Evolutionary conservation across 2,888 invertebrate species (phyloP), one percentile per base, ranked within the genome.

Genomic region (Drosophila stalkeri): DNA sequence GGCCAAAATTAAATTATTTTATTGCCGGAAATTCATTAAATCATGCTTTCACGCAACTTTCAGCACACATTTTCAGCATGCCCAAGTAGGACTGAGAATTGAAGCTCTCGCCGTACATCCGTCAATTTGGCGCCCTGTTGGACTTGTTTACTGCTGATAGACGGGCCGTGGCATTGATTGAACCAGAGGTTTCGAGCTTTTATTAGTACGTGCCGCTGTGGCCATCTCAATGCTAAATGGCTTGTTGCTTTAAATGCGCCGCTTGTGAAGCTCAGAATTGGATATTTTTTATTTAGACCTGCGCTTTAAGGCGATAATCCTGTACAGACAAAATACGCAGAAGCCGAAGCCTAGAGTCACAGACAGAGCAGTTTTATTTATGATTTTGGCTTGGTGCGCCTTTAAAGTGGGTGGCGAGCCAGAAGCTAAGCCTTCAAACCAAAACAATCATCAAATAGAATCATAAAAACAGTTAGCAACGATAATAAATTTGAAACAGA

Each of bases 1-100:
- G 81, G 77, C 77, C 60, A 64, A 84, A 88, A 88, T 89, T 84
- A 89, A 90, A 89, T 88, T 89, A 90, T 88, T 83, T 89, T 84
- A 90, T 90, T 81, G 78, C 86, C 89, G 89, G 86, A 80, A 90
- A 90, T 89, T 84, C 86, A 76, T 81, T 86, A 81, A 88, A 81
- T 86, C 89, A 77, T 75, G 77, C 69, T 86, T 81, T 81, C 65
- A 87, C 72, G 77, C 82, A 85, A 81, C 78, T 83, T 81, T 64
- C 72, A 68, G 71, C 60, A 70, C 54, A 83, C 70, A 83, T 68
- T 73, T 69, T 47, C 54, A 46, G 69, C 80, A 80, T 81, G 55
- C 70, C 54, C 49, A 82, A 81, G 78, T 79, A 70, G 67, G 33
- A 67, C 33, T 73, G 44, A 65, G 66, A 67, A 63, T 46, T 68